These are phyloP conservation scores for Dinothrombium tinctorium DNA, from an alignment of 1,140 invertebrate species.

Conservation along the genomic window DNA sequence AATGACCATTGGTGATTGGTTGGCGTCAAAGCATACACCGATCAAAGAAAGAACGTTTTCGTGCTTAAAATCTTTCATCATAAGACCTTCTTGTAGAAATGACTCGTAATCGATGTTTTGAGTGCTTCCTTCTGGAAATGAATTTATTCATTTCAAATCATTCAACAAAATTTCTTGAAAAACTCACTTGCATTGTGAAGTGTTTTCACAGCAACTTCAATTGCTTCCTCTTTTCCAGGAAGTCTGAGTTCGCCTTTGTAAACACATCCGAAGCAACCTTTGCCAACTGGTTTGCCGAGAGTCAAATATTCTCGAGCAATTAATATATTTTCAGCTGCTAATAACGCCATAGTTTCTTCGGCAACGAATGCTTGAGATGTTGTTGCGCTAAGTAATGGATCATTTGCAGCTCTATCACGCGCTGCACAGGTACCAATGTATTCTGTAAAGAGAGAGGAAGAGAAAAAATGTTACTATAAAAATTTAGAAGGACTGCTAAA, in stretches of 20 bases:
- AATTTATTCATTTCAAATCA: background rate
- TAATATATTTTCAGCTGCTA: conserved; percentile 20
- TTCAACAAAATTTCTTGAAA: background rate
- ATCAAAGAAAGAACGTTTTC: conserved; percentile 24
- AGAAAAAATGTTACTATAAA: background rate
- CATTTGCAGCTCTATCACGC: background rate
- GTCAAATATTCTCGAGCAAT: conserved; percentile 19
- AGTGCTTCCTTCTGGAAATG: background rate
- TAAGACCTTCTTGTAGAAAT: conserved; percentile 26
- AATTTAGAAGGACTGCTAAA: background rate
- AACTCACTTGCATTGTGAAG: conserved; percentile 17
- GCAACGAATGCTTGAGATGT: conserved; percentile 10
- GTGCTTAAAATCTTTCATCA: conserved; percentile 29
- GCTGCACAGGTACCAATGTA: background rate
- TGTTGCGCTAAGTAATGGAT: background rate
- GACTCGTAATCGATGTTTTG: conserved; percentile 11
- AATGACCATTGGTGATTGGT: conserved; percentile 22
- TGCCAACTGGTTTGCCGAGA: conserved; percentile 21
- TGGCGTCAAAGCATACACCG: conserved; percentile 23
- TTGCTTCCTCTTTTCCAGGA: conserved; percentile 17
- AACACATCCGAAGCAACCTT: conserved; percentile 27
- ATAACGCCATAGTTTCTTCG: conserved; percentile 19
- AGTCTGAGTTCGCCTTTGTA: conserved; percentile 20
- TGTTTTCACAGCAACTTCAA: conserved; percentile 25
- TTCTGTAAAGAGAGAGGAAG: background rate